Conservation (phyloP, 1,140 invertebrate species). For the Gerris buenoi region DNA sequence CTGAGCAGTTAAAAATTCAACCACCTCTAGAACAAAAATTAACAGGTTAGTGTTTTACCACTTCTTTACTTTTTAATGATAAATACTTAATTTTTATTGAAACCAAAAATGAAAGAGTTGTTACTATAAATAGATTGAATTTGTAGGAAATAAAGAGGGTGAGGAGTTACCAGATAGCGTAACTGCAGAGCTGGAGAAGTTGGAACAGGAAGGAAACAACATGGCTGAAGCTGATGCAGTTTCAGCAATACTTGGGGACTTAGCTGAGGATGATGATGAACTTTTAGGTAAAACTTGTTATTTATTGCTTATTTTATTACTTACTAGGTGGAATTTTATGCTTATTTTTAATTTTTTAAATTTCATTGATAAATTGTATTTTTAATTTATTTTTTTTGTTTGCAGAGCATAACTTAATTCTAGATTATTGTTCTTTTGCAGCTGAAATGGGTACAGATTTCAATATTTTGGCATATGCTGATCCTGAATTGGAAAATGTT, state of each 20-base stretch:
- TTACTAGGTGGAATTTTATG: too few relatives aligned
- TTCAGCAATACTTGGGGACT: constrained; percentile 58
- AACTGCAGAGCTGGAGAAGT: constrained; percentile 57
- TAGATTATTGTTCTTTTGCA: too few relatives aligned
- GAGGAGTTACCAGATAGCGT: constrained; percentile 62
- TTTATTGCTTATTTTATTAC: too few relatives aligned
- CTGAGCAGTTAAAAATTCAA: not conserved
- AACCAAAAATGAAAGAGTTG: too few relatives aligned
- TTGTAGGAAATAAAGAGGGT: too few relatives aligned
- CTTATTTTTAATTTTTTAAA: too few relatives aligned
- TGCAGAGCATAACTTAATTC: too few relatives aligned
- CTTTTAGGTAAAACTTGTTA: constrained; percentile 50
- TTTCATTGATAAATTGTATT: too few relatives aligned
- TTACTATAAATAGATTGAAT: too few relatives aligned
- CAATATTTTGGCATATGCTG: constrained; percentile 88
- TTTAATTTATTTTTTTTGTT: too few relatives aligned
- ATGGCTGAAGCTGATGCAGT: constrained; percentile 55
- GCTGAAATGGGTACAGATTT: constrained; percentile 86
- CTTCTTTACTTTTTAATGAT: too few relatives aligned
- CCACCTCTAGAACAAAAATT: not conserved
- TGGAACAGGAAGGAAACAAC: constrained; percentile 49
- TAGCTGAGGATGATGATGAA: constrained; percentile 75
- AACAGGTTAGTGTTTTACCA: not conserved
- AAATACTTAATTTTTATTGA: too few relatives aligned
- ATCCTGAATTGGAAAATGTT: constrained; percentile 76